Conservation (phyloP, 2,797 vertebrate species). For the Helarctos malayanus region DNA sequence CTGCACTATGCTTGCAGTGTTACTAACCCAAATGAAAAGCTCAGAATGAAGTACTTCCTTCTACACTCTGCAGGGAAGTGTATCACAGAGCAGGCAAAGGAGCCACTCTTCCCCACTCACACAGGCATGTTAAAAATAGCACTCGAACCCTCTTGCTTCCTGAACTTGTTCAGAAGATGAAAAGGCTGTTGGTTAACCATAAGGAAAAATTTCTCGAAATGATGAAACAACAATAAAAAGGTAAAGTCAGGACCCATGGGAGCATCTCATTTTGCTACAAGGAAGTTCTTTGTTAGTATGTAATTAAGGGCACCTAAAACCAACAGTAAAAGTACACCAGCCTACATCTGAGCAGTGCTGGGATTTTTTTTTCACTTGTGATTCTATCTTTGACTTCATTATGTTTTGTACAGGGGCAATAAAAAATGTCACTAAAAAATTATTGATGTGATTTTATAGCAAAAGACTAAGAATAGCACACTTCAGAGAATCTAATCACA, state of each 20-base stretch:
- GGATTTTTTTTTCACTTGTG: background rate
- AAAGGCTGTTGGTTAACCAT: slow-evolving; percentile 42
- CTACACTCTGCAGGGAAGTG: slow-evolving; percentile 59
- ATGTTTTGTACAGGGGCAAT: slow-evolving; percentile 12
- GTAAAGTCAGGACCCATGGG: background rate
- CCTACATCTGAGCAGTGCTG: background rate
- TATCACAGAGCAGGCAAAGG: slow-evolving; percentile 47
- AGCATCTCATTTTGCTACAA: slow-evolving; percentile 47
- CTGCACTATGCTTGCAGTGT: slow-evolving; percentile 35
- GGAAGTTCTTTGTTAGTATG: slow-evolving; percentile 4
- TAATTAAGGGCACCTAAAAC: background rate
- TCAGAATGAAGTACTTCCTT: slow-evolving; percentile 80
- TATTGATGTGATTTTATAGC: slow-evolving; percentile 55
- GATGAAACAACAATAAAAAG: slow-evolving; percentile 67
- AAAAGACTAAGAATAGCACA: slow-evolving; percentile 67
- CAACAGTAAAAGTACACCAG: background rate
- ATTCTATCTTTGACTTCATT: slow-evolving; percentile 48
- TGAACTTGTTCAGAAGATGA: slow-evolving; percentile 72
- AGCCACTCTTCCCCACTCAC: background rate
- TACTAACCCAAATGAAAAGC: slow-evolving; percentile 76
- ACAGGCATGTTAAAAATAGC: slow-evolving; percentile 70
- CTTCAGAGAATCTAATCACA: slow-evolving; percentile 34
- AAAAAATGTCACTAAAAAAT: slow-evolving; percentile 72
- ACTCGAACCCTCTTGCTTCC: background rate
- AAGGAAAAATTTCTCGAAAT: slow-evolving; percentile 70